A percentile compares a stretch with the other conserved stretches of the same genome.
Evolutionary conservation across 2,888 invertebrate species (phyloP).

Genomic region (Lithophane leautieri): DNA sequence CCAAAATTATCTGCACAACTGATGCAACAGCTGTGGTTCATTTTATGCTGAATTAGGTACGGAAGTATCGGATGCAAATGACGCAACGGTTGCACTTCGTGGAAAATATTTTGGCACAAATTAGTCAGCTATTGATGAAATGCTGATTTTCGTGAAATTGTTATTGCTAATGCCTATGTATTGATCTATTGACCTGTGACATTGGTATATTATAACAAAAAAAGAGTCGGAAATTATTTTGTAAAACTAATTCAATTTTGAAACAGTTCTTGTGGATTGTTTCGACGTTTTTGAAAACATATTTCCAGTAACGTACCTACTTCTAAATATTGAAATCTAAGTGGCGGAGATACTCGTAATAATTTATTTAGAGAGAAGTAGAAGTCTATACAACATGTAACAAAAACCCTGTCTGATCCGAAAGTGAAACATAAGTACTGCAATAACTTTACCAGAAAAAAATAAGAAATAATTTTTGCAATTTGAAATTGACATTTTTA

Average conservation of each 20-base stretch:
- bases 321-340: neutral
- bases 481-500: no score
- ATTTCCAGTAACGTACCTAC: neutral
- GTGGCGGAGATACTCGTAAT: neutral
- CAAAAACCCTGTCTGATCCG: no score
- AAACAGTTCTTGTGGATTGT: neutral
- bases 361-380: neutral
- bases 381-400: no score
- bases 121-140: conserved; percentile 33
- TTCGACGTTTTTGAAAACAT: neutral
- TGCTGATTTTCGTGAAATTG: conserved; percentile 28
- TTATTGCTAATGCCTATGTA: conserved; percentile 14
- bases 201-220: conserved; percentile 9
- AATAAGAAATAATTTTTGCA: no score
- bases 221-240: conserved; percentile 3
- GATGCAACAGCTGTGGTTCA: conserved; percentile 26
- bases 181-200: conserved; percentile 27
- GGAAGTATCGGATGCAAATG: conserved; percentile 48
- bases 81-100: conserved; percentile 33
- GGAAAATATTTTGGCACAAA: conserved; percentile 18
- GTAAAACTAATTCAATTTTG: neutral
- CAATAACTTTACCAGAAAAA: no score
- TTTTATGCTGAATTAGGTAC: conserved; percentile 36
- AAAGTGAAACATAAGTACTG: no score
- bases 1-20: neutral